Percentiles rank a stretch among this genome's conserved stretches.
phyloP scores from a whole-genome alignment of 1,140 invertebrate genomes.

The Sogatella furcifera region DNA sequence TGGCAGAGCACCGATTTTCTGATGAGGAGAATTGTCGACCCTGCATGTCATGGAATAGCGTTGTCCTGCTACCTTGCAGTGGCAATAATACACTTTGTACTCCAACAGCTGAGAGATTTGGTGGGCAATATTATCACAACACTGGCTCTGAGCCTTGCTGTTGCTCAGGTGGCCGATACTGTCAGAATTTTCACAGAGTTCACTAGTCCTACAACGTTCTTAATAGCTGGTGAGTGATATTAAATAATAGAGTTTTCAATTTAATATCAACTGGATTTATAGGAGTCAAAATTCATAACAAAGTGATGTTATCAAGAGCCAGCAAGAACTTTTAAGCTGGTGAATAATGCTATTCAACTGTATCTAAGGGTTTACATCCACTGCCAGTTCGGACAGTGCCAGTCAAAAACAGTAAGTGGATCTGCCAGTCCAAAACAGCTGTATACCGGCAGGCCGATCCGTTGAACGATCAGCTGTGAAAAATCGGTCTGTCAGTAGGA shows the following conservation, averaged over 20 bases:
- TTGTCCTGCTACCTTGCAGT: conserved; percentile 59
- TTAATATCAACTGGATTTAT: background rate
- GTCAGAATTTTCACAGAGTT: conserved; percentile 68
- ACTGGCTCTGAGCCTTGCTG: conserved; percentile 59
- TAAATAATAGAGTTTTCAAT: too few species aligned
- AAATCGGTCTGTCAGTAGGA: too few species aligned
- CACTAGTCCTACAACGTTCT: conserved; percentile 62
- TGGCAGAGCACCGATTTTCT: conserved; percentile 61
- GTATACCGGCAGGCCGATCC: too few species aligned
- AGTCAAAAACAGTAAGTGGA: too few species aligned
- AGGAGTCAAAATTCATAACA: background rate
- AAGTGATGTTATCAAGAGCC: too few species aligned
- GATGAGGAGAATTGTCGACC: conserved; percentile 60
- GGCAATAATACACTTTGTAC: conserved; percentile 68
- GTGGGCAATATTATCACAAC: conserved; percentile 75
- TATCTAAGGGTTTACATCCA: too few species aligned
- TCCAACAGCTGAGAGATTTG: conserved; percentile 70
- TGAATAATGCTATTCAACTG: too few species aligned
- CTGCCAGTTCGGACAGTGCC: too few species aligned
- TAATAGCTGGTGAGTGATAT: conserved; percentile 49
- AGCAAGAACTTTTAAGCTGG: too few species aligned
- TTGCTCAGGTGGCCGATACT: conserved; percentile 62
- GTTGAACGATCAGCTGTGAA: too few species aligned
- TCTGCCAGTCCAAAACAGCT: too few species aligned
- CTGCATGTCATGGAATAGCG: conserved; percentile 57